phyloP scores from a whole-genome alignment of 1,140 invertebrate genomes.

The Bicyclus anynana region DNA sequence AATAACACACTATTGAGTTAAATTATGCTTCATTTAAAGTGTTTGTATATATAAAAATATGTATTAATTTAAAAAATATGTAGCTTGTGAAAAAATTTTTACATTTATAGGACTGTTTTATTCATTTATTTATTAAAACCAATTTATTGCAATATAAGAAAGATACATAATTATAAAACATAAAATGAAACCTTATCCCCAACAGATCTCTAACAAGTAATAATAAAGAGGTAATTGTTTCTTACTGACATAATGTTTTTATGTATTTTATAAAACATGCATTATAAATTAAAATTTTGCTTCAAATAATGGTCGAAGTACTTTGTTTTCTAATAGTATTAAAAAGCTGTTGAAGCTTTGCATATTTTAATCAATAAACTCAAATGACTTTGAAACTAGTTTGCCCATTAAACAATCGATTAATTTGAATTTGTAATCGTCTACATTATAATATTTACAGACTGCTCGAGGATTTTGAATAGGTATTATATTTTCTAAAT shows the following conservation, averaged over 20 bases:
- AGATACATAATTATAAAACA: too few relatives aligned
- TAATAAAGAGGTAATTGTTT: too few relatives aligned
- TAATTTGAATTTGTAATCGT: constrained; percentile 21
- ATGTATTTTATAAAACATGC: not conserved
- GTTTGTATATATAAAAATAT: too few relatives aligned
- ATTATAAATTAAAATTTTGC: not conserved
- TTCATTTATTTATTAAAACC: too few relatives aligned
- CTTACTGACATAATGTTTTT: not conserved
- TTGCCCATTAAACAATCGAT: constrained; percentile 18
- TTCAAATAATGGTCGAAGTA: not conserved
- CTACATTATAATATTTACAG: constrained; percentile 1
- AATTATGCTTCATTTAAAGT: too few relatives aligned
- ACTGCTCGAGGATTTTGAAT: not conserved
- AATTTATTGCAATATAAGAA: too few relatives aligned
- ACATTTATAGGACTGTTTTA: too few relatives aligned
- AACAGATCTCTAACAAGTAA: too few relatives aligned
- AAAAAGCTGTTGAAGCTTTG: constrained; percentile 20
- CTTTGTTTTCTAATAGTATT: constrained; percentile 13
- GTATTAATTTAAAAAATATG: too few relatives aligned
- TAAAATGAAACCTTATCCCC: too few relatives aligned
- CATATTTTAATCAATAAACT: constrained; percentile 27
- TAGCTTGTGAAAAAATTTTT: too few relatives aligned
- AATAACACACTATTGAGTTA: too few relatives aligned
- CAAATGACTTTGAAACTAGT: constrained; percentile 25
- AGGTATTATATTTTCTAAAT: not conserved